Percentiles rank a stretch among this genome's conserved stretches.
Evolutionary conservation across 53 echinoderm and acorn worm genomes (phyloP).

Genomic region (Glandiceps talaboti): DNA sequence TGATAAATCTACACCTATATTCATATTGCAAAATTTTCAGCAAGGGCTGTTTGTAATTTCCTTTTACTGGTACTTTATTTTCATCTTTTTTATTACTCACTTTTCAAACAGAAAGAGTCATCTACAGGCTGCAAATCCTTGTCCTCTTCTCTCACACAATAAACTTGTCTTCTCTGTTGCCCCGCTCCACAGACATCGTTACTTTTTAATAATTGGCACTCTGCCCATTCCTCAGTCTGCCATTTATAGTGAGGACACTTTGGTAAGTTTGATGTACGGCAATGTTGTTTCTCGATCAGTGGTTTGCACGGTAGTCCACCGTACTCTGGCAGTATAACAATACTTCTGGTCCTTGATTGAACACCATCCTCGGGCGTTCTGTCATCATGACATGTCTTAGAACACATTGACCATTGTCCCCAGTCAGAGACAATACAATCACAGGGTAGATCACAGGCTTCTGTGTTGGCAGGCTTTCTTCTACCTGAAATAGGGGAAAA

Average conservation of each 20-base stretch:
- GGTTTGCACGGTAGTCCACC: constrained; percentile 73
- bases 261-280: constrained; percentile 24
- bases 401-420: constrained; percentile 62
- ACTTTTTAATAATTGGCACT: constrained; percentile 26
- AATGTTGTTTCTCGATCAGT: constrained; percentile 40
- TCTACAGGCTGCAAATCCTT: constrained; percentile 29
- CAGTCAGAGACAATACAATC: constrained; percentile 66
- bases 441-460: constrained; percentile 73
- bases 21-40: too few relatives aligned
- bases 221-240: constrained; percentile 82
- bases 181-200: constrained; percentile 58
- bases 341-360: constrained; percentile 44
- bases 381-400: constrained; percentile 55
- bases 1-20: too few relatives aligned
- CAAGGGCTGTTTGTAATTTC: too few relatives aligned
- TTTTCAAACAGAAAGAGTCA: constrained; percentile 33
- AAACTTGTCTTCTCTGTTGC: constrained; percentile 63
- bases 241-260: constrained; percentile 56
- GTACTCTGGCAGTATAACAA: constrained; percentile 49
- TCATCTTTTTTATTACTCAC: constrained; percentile 11
- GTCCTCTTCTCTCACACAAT: constrained; percentile 55
- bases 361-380: constrained; percentile 16
- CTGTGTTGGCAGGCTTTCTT: constrained; percentile 19
- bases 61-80: too few relatives aligned
- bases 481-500: constrained; percentile 1